A percentile compares a stretch with the other conserved stretches of the same genome.
phyloP scores from a whole-genome alignment of 2,113 vertebrate genomes.

The Notiomystis cincta region DNA sequence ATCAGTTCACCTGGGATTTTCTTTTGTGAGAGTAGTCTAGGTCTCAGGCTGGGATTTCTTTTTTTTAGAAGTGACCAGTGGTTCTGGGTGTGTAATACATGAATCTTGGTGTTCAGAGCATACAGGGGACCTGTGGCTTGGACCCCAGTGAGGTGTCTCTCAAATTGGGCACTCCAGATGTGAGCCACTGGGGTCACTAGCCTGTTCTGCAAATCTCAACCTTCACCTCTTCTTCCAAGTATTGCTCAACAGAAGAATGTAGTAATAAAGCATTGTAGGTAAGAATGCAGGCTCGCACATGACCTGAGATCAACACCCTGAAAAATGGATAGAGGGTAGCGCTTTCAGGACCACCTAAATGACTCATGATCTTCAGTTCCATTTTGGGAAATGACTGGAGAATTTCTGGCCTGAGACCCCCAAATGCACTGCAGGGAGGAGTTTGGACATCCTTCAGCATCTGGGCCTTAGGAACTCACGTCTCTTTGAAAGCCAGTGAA shows the following conservation, averaged over 20 bases:
- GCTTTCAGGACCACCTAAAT: constrained; percentile 55
- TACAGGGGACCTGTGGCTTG: neutral
- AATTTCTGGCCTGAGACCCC: neutral
- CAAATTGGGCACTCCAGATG: constrained; percentile 15
- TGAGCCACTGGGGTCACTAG: constrained; percentile 37
- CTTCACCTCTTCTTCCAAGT: constrained; percentile 55
- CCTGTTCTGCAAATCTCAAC: constrained; percentile 36
- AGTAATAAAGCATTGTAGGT: constrained; percentile 60
- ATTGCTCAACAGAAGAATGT: constrained; percentile 63
- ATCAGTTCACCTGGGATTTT: constrained; percentile 22
- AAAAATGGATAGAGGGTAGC: constrained; percentile 57
- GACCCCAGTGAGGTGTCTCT: constrained; percentile 12
- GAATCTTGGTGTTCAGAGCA: constrained; percentile 2
- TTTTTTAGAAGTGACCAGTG: constrained; percentile 20
- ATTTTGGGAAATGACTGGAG: neutral
- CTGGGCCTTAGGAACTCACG: neutral
- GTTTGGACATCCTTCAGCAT: neutral
- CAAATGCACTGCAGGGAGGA: neutral
- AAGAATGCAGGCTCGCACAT: constrained; percentile 59
- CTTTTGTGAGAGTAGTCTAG: constrained; percentile 31
- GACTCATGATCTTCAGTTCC: neutral
- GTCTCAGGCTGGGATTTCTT: constrained; percentile 28
- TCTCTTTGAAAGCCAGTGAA: constrained; percentile 9
- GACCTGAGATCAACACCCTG: constrained; percentile 64
- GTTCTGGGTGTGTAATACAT: constrained; percentile 21